Conservation (phyloP, 1,140 invertebrate genomes). For the Neodiprion lecontei region DNA sequence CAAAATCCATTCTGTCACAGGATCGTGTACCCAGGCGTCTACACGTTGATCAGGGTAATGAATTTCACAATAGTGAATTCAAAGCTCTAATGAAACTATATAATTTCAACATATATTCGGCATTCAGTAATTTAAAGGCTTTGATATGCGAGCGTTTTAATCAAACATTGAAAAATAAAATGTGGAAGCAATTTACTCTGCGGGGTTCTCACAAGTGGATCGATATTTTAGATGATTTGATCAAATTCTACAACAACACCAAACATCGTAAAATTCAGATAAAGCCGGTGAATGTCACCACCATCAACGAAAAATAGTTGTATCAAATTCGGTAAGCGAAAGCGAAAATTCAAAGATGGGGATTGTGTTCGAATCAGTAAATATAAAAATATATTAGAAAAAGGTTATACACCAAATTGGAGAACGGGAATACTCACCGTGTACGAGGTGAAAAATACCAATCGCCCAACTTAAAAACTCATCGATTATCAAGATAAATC, state of each 20-base stretch:
- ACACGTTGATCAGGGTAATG: no score
- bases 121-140: slow-evolving; percentile 19
- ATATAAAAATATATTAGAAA: no score
- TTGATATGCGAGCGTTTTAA: no score
- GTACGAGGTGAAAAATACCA: slow-evolving; percentile 6
- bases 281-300: slow-evolving; percentile 45
- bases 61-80: no score
- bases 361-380: no score
- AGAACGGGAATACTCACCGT: no score
- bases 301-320: slow-evolving; percentile 28
- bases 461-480: background rate
- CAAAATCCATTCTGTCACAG: slow-evolving; percentile 8
- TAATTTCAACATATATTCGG: slow-evolving; percentile 35
- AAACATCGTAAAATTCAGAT: slow-evolving; percentile 53
- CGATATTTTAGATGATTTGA: slow-evolving; percentile 44
- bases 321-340: no score
- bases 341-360: slow-evolving; percentile 15
- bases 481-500: background rate
- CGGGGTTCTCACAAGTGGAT: no score
- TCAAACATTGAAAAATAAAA: no score
- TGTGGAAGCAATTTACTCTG: background rate
- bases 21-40: no score
- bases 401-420: no score
- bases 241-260: slow-evolving; percentile 35
- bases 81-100: no score